Conservation (phyloP, 1,140 invertebrate species). For the Rhyzopertha dominica region DNA sequence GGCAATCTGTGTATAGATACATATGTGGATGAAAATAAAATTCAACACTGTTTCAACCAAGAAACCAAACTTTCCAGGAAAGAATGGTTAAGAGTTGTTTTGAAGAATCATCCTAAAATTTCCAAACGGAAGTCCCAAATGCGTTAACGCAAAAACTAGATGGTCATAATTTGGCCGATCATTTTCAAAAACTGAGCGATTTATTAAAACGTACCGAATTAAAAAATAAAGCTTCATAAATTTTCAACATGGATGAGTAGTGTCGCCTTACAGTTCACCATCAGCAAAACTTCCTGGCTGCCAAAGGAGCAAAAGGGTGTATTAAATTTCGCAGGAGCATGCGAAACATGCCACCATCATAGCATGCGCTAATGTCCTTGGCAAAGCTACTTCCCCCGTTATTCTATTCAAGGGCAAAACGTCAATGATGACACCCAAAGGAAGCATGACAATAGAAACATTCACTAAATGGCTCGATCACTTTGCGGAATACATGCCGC, state of each 20-base stretch:
- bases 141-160: too few relatives aligned
- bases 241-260: conserved; percentile 42
- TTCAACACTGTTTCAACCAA: too few relatives aligned
- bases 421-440: conserved; percentile 6
- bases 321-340: conserved; percentile 29
- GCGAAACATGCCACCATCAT: conserved; percentile 36
- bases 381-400: conserved; percentile 35
- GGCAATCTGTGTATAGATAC: too few relatives aligned
- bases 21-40: too few relatives aligned
- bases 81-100: too few relatives aligned
- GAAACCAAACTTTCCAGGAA: too few relatives aligned
- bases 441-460: background rate
- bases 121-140: too few relatives aligned
- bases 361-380: conserved; percentile 37
- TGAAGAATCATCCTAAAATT: too few relatives aligned
- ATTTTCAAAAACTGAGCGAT: too few relatives aligned
- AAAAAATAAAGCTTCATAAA: conserved; percentile 25
- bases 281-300: conserved; percentile 26
- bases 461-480: conserved; percentile 3
- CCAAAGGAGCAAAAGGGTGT: conserved; percentile 31
- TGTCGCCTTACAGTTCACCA: conserved; percentile 31
- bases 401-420: conserved; percentile 23
- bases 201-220: conserved; percentile 23
- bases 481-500: background rate
- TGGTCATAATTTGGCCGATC: too few relatives aligned